Evolutionary conservation across 1,140 invertebrate genomes (phyloP).

Genomic region (Philotrypesis tridentata): DNA sequence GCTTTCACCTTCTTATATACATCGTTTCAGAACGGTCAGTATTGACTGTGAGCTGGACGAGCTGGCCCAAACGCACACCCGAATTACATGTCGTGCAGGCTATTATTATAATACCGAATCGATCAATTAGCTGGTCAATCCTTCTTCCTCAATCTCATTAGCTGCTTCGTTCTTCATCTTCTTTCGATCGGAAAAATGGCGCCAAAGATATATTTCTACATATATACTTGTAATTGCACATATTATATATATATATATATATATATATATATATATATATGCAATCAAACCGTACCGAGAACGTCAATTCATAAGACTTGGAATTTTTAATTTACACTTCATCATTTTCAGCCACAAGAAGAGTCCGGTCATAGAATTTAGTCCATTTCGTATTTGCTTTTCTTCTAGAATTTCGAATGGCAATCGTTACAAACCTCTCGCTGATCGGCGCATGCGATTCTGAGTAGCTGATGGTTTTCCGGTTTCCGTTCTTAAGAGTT

Average conservation of each 20-base stretch:
- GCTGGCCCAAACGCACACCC: conserved; percentile 61
- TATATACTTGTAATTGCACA: too few species aligned
- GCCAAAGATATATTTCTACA: conserved; percentile 49
- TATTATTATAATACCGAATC: conserved; percentile 44
- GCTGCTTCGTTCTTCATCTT: not conserved
- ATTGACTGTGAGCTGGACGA: conserved; percentile 59
- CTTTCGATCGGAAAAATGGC: conserved; percentile 38
- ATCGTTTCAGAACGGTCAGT: conserved; percentile 49
- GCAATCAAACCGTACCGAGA: conserved; percentile 44
- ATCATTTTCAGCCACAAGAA: conserved; percentile 46
- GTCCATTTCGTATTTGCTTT: conserved; percentile 27
- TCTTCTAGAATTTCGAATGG: conserved; percentile 42
- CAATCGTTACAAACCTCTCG: conserved; percentile 44
- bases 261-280: too few species aligned
- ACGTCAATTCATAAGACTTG: conserved; percentile 23
- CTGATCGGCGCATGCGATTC: conserved; percentile 52
- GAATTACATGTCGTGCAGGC: conserved; percentile 44
- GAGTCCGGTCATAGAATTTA: conserved; percentile 52
- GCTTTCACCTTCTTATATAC: conserved; percentile 49
- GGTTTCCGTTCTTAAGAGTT: conserved; percentile 39
- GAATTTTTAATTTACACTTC: conserved; percentile 28
- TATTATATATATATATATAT: too few species aligned
- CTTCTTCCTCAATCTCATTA: not conserved
- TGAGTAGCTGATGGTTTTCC: conserved; percentile 45
- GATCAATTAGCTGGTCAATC: conserved; percentile 31